Evolutionary conservation across 30 jellyfish, hydroid and myxozoan genomes (phyloP).

Genomic region (Turritopsis dohrnii): DNA sequence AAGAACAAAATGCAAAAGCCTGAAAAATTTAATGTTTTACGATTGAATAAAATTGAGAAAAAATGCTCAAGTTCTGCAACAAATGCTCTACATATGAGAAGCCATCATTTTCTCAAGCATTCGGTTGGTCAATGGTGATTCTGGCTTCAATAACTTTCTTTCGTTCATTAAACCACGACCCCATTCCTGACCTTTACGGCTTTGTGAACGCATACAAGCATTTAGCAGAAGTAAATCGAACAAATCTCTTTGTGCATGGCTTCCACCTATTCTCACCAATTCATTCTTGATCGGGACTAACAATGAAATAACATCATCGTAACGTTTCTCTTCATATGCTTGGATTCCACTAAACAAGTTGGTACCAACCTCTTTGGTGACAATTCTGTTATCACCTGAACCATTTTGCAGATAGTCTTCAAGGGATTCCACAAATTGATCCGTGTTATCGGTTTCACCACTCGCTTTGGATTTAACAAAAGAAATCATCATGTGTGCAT

Average conservation of each 20-base stretch:
- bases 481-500: constrained; percentile 21
- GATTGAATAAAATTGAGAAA: too few relatives aligned
- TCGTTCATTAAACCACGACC: constrained; percentile 8
- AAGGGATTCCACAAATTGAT: constrained; percentile 17
- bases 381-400: constrained; percentile 10
- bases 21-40: too few relatives aligned
- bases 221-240: constrained; percentile 9
- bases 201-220: constrained; percentile 20
- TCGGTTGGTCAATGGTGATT: constrained; percentile 31
- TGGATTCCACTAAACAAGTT: not conserved
- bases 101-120: constrained; percentile 8
- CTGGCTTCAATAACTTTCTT: constrained; percentile 26
- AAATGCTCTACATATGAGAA: not conserved
- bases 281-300: constrained; percentile 15
- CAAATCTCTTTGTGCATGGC: constrained; percentile 36
- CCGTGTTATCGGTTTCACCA: not conserved
- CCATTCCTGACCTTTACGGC: not conserved
- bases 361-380: constrained; percentile 22
- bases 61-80: not conserved
- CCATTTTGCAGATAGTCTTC: not conserved
- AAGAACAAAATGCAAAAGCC: too few relatives aligned
- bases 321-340: constrained; percentile 24
- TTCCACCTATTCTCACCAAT: constrained; percentile 21
- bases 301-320: constrained; percentile 17
- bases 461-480: constrained; percentile 15